Evolutionary conservation across 2,888 invertebrate genomes (phyloP).

Genomic region (Sinelater perroti): DNA sequence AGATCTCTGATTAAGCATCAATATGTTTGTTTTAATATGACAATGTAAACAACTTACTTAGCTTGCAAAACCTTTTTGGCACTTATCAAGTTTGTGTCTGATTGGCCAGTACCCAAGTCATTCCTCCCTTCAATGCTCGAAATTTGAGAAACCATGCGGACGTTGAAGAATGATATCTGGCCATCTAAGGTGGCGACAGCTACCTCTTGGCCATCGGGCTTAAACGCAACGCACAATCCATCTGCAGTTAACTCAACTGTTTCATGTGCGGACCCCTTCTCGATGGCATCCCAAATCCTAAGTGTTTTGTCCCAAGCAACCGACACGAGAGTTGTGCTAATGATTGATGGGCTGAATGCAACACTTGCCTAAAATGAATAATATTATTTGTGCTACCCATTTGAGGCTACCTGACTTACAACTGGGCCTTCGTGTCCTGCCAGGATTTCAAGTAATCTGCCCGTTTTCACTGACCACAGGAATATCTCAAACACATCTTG

Average conservation of each 20-base stretch:
- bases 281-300: conserved; percentile 91
- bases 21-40: conserved; percentile 1
- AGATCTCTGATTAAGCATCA: conserved; percentile 16
- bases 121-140: conserved; percentile 86
- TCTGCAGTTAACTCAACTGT: conserved; percentile 81
- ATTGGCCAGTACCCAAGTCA: conserved; percentile 87
- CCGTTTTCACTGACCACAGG: conserved; percentile 95
- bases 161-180: conserved; percentile 82
- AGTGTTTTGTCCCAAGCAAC: conserved; percentile 96
- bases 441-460: conserved; percentile 87
- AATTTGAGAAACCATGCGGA: conserved; percentile 74
- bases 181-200: conserved; percentile 93
- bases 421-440: conserved; percentile 96
- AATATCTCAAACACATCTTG: conserved; percentile 95
- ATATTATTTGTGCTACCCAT: background rate
- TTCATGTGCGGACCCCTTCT: conserved; percentile 82
- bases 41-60: conserved; percentile 72
- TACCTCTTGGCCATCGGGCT: conserved; percentile 91
- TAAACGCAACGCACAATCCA: conserved; percentile 83
- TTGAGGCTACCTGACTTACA: conserved; percentile 56
- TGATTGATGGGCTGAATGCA: conserved; percentile 77
- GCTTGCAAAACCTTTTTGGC: conserved; percentile 84
- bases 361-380: conserved; percentile 63
- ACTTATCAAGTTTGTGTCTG: conserved; percentile 85
- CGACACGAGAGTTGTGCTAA: conserved; percentile 81